Evolutionary conservation across 2,113 vertebrate species (phyloP).

Genomic region (Sturnira hondurensis): DNA sequence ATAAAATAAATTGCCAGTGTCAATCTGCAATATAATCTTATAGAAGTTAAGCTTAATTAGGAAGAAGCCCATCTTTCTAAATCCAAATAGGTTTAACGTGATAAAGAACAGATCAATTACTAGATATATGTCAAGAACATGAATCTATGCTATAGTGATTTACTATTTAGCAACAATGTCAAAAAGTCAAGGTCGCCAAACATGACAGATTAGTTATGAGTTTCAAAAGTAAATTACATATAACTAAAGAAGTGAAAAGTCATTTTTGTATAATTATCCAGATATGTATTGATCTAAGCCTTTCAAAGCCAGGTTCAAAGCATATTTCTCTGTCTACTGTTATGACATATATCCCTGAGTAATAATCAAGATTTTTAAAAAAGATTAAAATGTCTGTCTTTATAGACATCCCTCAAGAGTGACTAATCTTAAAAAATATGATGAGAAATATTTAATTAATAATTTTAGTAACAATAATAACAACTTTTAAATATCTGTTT

Average conservation of each 20-base stretch:
- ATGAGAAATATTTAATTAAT: neutral
- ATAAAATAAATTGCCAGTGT: slow-evolving; percentile 75
- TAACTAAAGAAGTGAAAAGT: neutral
- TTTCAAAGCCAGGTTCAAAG: slow-evolving; percentile 49
- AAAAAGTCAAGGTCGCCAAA: slow-evolving; percentile 78
- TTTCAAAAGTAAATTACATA: slow-evolving; percentile 52
- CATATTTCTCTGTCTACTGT: neutral
- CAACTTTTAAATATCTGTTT: neutral
- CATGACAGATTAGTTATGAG: slow-evolving; percentile 56
- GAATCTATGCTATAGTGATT: slow-evolving; percentile 71
- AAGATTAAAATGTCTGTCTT: neutral
- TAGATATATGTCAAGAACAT: slow-evolving; percentile 73
- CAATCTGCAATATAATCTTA: slow-evolving; percentile 76
- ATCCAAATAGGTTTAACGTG: slow-evolving; percentile 77
- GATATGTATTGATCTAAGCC: slow-evolving; percentile 11
- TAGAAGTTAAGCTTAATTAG: slow-evolving; percentile 79
- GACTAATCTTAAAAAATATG: neutral
- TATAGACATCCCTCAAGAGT: neutral
- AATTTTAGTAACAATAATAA: slow-evolving; percentile 1
- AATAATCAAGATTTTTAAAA: neutral
- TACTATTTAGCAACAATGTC: slow-evolving; percentile 71
- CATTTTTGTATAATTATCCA: slow-evolving; percentile 41
- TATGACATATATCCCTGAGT: slow-evolving; percentile 31
- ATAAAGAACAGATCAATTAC: slow-evolving; percentile 78
- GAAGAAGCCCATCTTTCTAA: slow-evolving; percentile 76